phyloP scores from a whole-genome alignment of 2,113 vertebrate species.

The Ceratotherium simum region DNA sequence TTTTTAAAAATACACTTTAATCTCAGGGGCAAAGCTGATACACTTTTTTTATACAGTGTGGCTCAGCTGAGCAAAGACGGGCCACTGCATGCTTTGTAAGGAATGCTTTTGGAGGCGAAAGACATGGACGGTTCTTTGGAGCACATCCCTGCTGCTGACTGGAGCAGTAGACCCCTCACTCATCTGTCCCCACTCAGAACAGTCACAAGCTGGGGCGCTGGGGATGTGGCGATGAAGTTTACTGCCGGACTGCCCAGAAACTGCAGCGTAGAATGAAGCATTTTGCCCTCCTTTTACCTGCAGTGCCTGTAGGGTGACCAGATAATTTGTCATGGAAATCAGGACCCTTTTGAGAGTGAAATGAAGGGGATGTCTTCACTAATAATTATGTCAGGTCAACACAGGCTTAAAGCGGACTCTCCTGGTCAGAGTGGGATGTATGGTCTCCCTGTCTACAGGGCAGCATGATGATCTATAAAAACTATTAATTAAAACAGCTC shows the following conservation, averaged over 20 bases:
- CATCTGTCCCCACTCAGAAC: not conserved
- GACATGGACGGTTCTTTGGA: not conserved
- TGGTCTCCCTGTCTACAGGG: not conserved
- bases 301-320: not conserved
- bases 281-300: not conserved
- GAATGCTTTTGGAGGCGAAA: not conserved
- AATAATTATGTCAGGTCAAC: not conserved
- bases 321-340: not conserved
- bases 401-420: not conserved
- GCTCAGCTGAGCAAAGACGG: not conserved
- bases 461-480: not conserved
- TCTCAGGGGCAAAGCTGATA: not conserved
- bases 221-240: not conserved
- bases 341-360: not conserved
- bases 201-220: not conserved
- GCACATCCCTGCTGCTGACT: too few species aligned
- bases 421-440: not conserved
- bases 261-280: not conserved
- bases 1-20: constrained; percentile 51
- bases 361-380: not conserved
- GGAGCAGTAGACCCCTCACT: too few species aligned
- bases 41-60: not conserved
- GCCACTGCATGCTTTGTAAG: not conserved
- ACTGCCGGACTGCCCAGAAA: not conserved
- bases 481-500: not conserved